Conservation (phyloP, 35 echinoderm and acorn worm species). For the Ophioderma brevispina region DNA sequence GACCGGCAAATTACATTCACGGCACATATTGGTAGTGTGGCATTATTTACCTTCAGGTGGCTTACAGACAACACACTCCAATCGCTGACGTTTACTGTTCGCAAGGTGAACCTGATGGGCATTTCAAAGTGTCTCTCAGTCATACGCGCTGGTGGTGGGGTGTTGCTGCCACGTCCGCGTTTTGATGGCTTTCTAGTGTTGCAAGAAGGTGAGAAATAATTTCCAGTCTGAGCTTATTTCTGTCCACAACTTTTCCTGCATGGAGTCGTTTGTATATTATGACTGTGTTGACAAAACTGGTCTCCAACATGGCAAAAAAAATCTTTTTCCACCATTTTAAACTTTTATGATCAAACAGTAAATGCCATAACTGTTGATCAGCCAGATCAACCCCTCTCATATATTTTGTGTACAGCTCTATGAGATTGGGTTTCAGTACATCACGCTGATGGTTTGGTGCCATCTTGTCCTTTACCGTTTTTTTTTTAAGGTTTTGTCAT, state of each 20-base stretch:
- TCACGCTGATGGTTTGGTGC: not conserved
- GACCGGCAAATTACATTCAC: not conserved
- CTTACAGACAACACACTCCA: not conserved
- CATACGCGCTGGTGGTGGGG: not conserved
- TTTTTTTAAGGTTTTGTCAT: not conserved
- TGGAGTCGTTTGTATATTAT: no score
- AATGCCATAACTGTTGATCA: conserved; percentile 45
- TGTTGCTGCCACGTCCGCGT: not conserved
- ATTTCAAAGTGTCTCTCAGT: not conserved
- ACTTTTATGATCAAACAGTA: conserved; percentile 20
- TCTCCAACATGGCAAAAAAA: not conserved
- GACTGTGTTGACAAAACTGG: no score
- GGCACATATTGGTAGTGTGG: not conserved
- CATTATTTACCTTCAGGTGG: not conserved
- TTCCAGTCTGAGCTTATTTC: no score
- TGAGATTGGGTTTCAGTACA: conserved; percentile 17
- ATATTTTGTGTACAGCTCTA: conserved; percentile 38
- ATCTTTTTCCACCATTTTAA: conserved; percentile 64
- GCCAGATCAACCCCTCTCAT: conserved; percentile 29
- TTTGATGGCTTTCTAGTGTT: not conserved
- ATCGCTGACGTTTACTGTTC: not conserved
- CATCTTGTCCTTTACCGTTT: not conserved
- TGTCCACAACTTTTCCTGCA: no score
- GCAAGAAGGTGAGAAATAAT: not conserved
- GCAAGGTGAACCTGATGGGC: not conserved